Evolutionary conservation across 2,888 invertebrate species (phyloP), one percentile per base, ranked within the genome.

Genomic region (Drosophila paranaensis): DNA sequence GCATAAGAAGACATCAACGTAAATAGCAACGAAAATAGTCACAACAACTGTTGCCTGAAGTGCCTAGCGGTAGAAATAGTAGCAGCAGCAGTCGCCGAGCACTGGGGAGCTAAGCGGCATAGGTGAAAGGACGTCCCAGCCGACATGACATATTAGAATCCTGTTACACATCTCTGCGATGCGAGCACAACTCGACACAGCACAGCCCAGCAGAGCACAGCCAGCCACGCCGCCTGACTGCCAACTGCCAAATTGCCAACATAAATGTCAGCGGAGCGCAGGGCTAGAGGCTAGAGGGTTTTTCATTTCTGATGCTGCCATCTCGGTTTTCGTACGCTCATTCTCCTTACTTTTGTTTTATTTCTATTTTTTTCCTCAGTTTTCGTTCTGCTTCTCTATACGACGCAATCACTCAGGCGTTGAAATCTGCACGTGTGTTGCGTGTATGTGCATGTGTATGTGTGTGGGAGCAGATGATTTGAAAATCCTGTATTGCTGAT

Each of bases 191-290:
- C 62, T 66, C 55, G 33, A 30, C 60, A 55, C 55, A 58, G 62
- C 60, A 67, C 45, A 35, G 16, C 60, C 51, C 13, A 76, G 64
- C 74, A 62, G 60, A 55, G 57, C 74, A 62, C 63, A 55, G 57
- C 60, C 14, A 74, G 64, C 71, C 58, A 77, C 70, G 82, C 77
- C 66, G 79, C 71, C 74, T 89, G 89, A 85, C 84, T 85, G 79
- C 87, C 82, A 84, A 85, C 84, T 85, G 79, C 87, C 82, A 84
- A 86, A 88, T 86, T 89, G 90, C 89, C 82, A 90, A 89, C 90
- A 90, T 88, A 90, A 90, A 91, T 90, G 88, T 88, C 90, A 88
- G 85, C 73, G 76, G 58, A 35, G 56, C 54, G 64, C 74, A 72
- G 85, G 72, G 76, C 82, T 79, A 58, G 71, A 71, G 81, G 84